Base-by-base conservation (phyloP, 2,888 invertebrate species). In the Seladonia tumulorum region DNA sequence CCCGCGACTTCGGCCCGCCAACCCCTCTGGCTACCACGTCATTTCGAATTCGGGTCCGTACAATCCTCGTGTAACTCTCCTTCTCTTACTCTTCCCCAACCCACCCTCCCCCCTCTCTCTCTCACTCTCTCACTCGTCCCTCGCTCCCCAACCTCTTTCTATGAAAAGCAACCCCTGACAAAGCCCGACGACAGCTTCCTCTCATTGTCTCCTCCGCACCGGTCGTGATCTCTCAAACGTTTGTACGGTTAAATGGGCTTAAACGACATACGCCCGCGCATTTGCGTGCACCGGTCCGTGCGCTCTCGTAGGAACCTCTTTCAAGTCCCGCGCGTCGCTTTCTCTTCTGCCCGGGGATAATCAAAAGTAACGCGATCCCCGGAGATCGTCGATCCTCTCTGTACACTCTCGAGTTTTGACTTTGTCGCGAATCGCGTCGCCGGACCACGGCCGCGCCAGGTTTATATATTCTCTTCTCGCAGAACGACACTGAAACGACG, bases 151-250 rank as follows among this genome's bases (percentile, higher is more conserved):
- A 8, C 57, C n/a, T 57, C 10, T 12, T n/a, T 81, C 90, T 87
- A 85, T 88, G 88, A 88, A 90, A 91, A 91, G 88, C 77, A 70
- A 68, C 90, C 91, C 91, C 92, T 88, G 88, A 92, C 90, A 91
- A 91, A 91, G 90, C 90, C 83, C 84, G 92, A 92, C 93, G 93
- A 93, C 93, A 93, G 93, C 91, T 91, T 90, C 91, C 90, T 90
- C 91, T 92, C 92, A 93, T 93, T 94, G 93, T 93, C 91, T 87
- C 85, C 85, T 81, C 84, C 78, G 85, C 82, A 83, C 86, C 83
- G 88, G 83, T 79, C 84, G 85, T 86, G 87, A 89, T 85, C 88
- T 88, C 81, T 83, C 85, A 81, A 87, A 84, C 88, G 88, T 84
- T 87, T 83, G 84, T 85, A 89, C 89, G 90, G 89, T 91, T 91